Evolutionary conservation across 2,113 vertebrate species (phyloP).

Genomic region (Heptranchias perlo): DNA sequence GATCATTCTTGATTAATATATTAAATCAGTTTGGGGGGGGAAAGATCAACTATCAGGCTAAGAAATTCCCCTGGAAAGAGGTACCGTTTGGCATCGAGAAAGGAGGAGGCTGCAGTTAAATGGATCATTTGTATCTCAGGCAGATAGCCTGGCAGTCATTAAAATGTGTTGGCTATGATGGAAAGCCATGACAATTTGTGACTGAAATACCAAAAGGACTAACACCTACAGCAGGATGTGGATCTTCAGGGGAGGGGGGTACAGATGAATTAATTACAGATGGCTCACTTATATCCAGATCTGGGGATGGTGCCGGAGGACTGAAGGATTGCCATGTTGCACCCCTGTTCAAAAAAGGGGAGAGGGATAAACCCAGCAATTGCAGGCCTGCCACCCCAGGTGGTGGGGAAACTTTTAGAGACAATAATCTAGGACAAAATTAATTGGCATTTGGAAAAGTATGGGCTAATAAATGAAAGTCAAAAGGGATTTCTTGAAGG

Average conservation of each 20-base stretch:
- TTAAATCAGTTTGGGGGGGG: too few species aligned
- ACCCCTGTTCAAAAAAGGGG: too few species aligned
- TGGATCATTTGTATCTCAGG: neutral
- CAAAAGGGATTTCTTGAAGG: too few species aligned
- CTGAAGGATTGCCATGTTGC: too few species aligned
- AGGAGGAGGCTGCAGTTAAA: neutral
- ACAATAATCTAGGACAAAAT: too few species aligned
- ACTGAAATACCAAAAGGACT: neutral
- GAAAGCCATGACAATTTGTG: neutral
- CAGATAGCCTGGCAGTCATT: neutral
- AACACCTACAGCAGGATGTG: neutral
- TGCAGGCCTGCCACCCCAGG: too few species aligned
- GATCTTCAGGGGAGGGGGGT: neutral
- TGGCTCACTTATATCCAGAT: neutral
- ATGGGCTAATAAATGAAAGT: too few species aligned
- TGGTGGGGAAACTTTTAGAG: too few species aligned
- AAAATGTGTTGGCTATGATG: neutral
- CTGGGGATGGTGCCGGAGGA: too few species aligned
- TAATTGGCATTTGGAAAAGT: too few species aligned
- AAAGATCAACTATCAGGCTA: too few species aligned
- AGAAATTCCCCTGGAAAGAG: neutral
- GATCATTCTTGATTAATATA: neutral
- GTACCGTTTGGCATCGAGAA: neutral
- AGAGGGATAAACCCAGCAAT: too few species aligned
- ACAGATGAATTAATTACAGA: neutral